phyloP scores from a whole-genome alignment of 1,140 invertebrate species.

The Eurosta solidaginis region DNA sequence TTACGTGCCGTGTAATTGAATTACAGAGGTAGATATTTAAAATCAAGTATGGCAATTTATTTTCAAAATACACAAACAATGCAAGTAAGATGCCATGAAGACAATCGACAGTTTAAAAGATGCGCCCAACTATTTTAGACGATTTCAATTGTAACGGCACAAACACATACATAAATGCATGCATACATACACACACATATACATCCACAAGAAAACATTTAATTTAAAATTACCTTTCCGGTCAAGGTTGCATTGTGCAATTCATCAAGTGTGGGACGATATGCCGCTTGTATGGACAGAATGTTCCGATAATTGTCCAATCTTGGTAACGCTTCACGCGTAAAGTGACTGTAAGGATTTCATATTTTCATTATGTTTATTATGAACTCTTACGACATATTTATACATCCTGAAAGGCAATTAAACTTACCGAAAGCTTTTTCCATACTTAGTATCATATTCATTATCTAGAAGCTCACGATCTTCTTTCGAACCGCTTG shows the following conservation, averaged over 20 bases:
- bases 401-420: not conserved
- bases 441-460: slow-evolving; percentile 76
- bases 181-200: not conserved
- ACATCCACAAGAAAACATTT: no score
- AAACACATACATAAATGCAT: not conserved
- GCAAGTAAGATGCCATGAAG: not conserved
- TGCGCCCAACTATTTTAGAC: not conserved
- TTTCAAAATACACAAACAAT: not conserved
- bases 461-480: slow-evolving; percentile 65
- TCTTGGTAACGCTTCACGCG: slow-evolving; percentile 86
- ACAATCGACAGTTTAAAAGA: not conserved
- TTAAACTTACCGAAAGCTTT: slow-evolving; percentile 73
- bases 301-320: slow-evolving; percentile 94
- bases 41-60: not conserved
- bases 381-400: no score
- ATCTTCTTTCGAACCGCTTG: slow-evolving; percentile 62
- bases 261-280: slow-evolving; percentile 89
- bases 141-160: not conserved
- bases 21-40: slow-evolving; percentile 4
- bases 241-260: slow-evolving; percentile 84
- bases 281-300: slow-evolving; percentile 85
- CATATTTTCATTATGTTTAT: no score
- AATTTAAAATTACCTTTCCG: slow-evolving; percentile 67
- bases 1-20: not conserved
- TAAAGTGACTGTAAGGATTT: slow-evolving; percentile 74